phyloP scores from a whole-genome alignment of 2,888 invertebrate species.

The Lottia scabra region DNA sequence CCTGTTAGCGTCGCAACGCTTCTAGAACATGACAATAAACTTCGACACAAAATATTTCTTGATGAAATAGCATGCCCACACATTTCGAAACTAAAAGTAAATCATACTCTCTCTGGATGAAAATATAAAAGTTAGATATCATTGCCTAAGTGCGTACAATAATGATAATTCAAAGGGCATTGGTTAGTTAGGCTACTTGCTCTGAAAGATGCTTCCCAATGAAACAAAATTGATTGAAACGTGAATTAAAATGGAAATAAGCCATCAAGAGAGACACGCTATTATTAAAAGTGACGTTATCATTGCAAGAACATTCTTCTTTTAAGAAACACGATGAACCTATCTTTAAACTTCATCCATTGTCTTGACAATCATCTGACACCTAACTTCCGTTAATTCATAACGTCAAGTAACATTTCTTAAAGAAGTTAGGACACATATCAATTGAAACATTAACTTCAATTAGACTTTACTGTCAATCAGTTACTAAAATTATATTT shows the following conservation, averaged over 20 bases:
- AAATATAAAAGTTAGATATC: too few species aligned
- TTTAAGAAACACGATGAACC: not conserved
- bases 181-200: too few species aligned
- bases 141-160: too few species aligned
- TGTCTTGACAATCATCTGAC: conserved; percentile 1
- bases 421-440: not conserved
- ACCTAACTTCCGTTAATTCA: not conserved
- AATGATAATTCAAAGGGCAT: too few species aligned
- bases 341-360: not conserved
- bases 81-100: too few species aligned
- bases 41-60: too few species aligned
- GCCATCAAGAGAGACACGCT: not conserved
- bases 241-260: not conserved
- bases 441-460: conserved; percentile 5
- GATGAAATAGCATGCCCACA: too few species aligned
- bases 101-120: too few species aligned
- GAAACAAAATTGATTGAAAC: not conserved
- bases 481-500: too few species aligned
- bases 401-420: not conserved
- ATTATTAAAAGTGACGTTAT: not conserved
- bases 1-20: too few species aligned
- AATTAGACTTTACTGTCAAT: not conserved
- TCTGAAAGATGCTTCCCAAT: not conserved
- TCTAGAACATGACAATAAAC: too few species aligned
- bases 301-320: not conserved